A percentile compares a stretch with the other conserved stretches of the same genome.
phyloP scores from a whole-genome alignment of 2,888 invertebrate genomes.

The Pandemis corylana region DNA sequence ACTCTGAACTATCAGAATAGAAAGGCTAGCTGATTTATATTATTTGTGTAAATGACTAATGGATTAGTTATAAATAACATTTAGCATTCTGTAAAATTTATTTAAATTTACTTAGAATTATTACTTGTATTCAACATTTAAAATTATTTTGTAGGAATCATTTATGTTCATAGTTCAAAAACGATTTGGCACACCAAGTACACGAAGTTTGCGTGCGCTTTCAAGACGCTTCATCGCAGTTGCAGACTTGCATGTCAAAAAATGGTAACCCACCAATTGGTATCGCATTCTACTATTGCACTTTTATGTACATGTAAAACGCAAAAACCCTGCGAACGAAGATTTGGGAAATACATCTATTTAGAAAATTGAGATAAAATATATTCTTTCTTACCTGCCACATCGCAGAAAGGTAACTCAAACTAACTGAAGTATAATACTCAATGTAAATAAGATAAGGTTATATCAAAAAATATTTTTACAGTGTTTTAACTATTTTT shows the following conservation, averaged over 20 bases:
- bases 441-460: background rate
- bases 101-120: constrained; percentile 36
- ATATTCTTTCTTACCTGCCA: constrained; percentile 1
- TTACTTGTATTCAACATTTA: constrained; percentile 39
- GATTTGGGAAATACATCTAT: background rate
- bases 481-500: too few relatives aligned
- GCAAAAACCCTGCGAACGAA: background rate
- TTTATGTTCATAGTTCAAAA: constrained; percentile 29
- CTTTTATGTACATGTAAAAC: background rate
- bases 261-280: background rate
- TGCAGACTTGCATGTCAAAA: background rate
- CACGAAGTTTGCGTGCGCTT: background rate
- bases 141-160: constrained; percentile 39
- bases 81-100: constrained; percentile 39
- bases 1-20: constrained; percentile 22
- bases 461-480: too few relatives aligned
- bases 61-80: constrained; percentile 26
- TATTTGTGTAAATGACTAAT: constrained; percentile 30
- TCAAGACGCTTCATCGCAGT: background rate
- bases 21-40: constrained; percentile 34
- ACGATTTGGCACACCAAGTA: constrained; percentile 20
- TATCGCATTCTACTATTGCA: background rate
- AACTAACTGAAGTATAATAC: background rate
- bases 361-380: background rate
- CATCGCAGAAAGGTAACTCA: background rate